Base-by-base conservation (phyloP, 2,888 invertebrate genomes). In the Drosophila vallismaia region DNA sequence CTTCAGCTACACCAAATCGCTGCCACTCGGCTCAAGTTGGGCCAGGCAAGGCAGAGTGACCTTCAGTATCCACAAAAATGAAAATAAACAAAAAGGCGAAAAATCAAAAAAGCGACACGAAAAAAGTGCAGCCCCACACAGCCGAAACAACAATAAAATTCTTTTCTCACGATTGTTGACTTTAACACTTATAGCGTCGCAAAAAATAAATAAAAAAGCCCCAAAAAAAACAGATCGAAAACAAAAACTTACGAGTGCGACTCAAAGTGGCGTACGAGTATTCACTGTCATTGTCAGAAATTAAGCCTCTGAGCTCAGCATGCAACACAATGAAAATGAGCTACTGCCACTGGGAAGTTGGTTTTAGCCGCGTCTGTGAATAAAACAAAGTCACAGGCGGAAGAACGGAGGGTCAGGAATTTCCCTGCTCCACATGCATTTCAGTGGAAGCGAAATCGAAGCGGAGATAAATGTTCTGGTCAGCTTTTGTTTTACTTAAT, bases 81-180 rank as follows among this genome's bases (percentile, higher is more conserved):
- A 69, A 69, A 72, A 73, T 64, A 57, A 63, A 64, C 67, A 63
- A 66, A 51, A 62, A 46, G 63, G 19, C 44, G 10, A 44, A 44
- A 44, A 19, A 14, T 12, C 48, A n/a, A 62, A 79, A 62, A 75
- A 62, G 70, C 67, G 70, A 69, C 73, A 75, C 48, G 59, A 70
- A 74, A 70, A 70, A 62, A 69, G 56, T 55, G 71, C 80, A 77
- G 73, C 68, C 55, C 74, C 69, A 76, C 68, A 60, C 60, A 70
- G 62, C 67, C 52, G 78, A 57, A 56, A 84, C 79, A 76, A 86
- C 79, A 79, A 78, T 86, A 85, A 83, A 88, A 88, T 88, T 88
- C 88, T 88, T 88, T 88, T 88, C 88, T 88, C 88, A 88, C 88
- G 88, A 88, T 88, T 88, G 87, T 88, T 88, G 80, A 88, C 83